Conservation (phyloP, 2,113 vertebrate species). For the Prionailurus viverrinus region DNA sequence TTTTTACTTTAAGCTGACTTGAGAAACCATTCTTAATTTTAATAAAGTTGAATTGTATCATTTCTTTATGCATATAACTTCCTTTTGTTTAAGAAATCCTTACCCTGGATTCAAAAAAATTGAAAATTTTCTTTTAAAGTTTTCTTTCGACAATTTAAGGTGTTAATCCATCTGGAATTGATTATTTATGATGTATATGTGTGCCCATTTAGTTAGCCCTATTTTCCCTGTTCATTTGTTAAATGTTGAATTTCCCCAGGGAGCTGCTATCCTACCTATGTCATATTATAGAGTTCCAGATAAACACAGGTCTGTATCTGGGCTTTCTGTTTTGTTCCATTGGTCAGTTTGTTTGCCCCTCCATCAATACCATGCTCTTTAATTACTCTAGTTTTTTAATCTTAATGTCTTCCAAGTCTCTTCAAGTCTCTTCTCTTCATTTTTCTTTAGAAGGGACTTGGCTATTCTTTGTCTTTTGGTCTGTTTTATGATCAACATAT, state of each 20-base stretch:
- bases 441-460: neutral
- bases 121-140: neutral
- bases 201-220: neutral
- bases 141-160: neutral
- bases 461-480: constrained; percentile 8
- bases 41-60: neutral
- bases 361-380: neutral
- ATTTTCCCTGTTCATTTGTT: neutral
- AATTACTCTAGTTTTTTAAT: neutral
- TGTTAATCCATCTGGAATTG: neutral
- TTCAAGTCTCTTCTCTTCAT: neutral
- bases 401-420: neutral
- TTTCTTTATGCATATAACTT: neutral
- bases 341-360: neutral
- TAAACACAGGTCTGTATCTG: neutral
- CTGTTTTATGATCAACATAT: neutral
- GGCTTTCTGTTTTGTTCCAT: neutral
- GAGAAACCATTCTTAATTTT: neutral
- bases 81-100: neutral
- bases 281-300: neutral
- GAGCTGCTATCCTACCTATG: neutral
- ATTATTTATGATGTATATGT: neutral
- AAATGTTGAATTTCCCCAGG: neutral
- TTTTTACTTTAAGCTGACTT: neutral
- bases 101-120: neutral